Evolutionary conservation across 1,140 invertebrate species (phyloP).

Genomic region (Batillaria attramentaria): DNA sequence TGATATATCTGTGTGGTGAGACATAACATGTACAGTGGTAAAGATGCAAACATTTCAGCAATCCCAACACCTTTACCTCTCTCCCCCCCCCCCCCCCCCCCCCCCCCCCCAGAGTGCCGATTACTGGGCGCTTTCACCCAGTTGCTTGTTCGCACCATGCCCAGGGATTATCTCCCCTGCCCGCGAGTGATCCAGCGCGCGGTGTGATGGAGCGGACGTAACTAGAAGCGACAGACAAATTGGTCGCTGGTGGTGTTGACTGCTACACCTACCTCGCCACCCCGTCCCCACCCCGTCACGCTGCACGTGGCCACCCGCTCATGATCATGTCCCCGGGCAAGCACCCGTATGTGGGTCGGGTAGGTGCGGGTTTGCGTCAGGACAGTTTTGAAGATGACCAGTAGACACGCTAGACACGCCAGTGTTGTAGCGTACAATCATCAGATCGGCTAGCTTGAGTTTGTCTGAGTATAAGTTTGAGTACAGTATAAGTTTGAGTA

Average conservation of each 20-base stretch:
- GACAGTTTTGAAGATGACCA: neutral
- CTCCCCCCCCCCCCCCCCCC: neutral
- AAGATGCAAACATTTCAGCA: too few species aligned
- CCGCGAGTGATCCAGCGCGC: neutral
- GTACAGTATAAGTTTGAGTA: too few species aligned
- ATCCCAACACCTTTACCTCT: neutral
- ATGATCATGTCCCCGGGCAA: too few species aligned
- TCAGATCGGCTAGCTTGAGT: neutral
- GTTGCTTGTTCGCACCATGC: neutral
- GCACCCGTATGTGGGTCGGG: too few species aligned
- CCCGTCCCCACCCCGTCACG: neutral
- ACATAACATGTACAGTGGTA: too few species aligned
- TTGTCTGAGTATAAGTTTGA: too few species aligned
- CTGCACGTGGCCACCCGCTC: too few species aligned
- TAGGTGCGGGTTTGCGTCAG: neutral
- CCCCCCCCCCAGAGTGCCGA: neutral
- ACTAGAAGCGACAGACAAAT: conserved; percentile 3
- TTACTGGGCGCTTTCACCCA: conserved; percentile 3
- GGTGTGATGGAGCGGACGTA: neutral
- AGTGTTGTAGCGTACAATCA: neutral
- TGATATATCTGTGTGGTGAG: conserved; percentile 1
- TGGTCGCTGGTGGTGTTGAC: neutral
- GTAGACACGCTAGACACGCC: too few species aligned
- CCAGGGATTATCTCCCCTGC: neutral
- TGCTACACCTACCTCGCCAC: neutral